Conservation (phyloP, 2,888 invertebrate genomes). For the Malacosoma neustria region DNA sequence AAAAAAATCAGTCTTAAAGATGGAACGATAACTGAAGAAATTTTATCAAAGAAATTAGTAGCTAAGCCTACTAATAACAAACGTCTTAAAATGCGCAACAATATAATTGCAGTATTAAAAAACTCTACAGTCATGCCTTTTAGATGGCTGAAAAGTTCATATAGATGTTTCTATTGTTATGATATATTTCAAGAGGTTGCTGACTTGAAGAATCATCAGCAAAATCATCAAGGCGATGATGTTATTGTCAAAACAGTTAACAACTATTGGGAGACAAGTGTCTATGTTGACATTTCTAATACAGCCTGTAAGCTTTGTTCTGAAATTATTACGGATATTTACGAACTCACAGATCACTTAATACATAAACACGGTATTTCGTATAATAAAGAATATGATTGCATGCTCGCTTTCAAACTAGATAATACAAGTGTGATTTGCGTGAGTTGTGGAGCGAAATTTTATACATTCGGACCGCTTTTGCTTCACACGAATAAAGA, state of each 20-base stretch:
- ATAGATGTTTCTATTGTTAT: slow-evolving; percentile 64
- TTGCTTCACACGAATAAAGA: slow-evolving; percentile 60
- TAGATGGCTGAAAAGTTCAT: slow-evolving; percentile 61
- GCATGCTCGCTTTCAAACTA: slow-evolving; percentile 57
- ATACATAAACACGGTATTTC: slow-evolving; percentile 35
- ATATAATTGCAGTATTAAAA: slow-evolving; percentile 45
- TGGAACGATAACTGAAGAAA: slow-evolving; percentile 2
- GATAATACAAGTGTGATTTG: slow-evolving; percentile 50
- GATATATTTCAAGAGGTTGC: slow-evolving; percentile 59
- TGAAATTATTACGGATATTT: slow-evolving; percentile 38
- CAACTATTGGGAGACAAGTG: slow-evolving; percentile 60
- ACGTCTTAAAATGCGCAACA: slow-evolving; percentile 46
- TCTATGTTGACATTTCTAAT: slow-evolving; percentile 51
- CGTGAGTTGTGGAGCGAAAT: slow-evolving; percentile 45
- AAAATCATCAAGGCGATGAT: slow-evolving; percentile 33
- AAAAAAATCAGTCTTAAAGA: slow-evolving; percentile 12
- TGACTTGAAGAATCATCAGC: slow-evolving; percentile 49
- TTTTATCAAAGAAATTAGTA: slow-evolving; percentile 8
- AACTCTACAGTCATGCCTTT: slow-evolving; percentile 61
- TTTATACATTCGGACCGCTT: slow-evolving; percentile 56
- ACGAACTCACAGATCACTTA: slow-evolving; percentile 54
- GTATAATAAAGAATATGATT: slow-evolving; percentile 56
- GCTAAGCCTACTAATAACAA: slow-evolving; percentile 50
- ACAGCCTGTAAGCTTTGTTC: slow-evolving; percentile 48
- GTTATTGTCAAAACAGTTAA: slow-evolving; percentile 50